Percentiles rank a stretch among this genome's conserved stretches.
phyloP scores from a whole-genome alignment of 1,140 invertebrate species.

The Lysiphlebus fabarum region DNA sequence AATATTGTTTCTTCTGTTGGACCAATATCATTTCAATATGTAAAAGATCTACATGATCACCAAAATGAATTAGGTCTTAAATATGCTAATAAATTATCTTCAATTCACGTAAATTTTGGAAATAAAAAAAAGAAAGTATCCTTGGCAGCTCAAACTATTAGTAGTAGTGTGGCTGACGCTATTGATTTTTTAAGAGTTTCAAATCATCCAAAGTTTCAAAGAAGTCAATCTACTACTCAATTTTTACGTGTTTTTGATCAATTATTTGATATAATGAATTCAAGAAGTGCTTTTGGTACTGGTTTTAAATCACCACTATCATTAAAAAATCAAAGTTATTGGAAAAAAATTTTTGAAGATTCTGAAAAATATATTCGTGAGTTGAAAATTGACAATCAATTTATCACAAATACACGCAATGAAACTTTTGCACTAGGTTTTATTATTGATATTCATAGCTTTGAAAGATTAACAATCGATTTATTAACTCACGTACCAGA shows the following conservation, averaged over 20 bases:
- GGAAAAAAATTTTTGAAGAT: constrained; percentile 16
- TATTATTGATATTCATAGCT: constrained; percentile 23
- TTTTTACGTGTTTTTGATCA: constrained; percentile 23
- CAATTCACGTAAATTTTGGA: no score
- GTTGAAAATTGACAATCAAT: constrained; percentile 5
- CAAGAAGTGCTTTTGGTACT: constrained; percentile 13
- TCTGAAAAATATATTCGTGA: constrained; percentile 11
- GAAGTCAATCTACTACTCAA: constrained; percentile 19
- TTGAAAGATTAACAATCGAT: constrained; percentile 15
- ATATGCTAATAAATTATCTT: no score
- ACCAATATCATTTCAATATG: constrained; percentile 13
- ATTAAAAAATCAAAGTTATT: constrained; percentile 13
- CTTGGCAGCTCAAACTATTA: no score
- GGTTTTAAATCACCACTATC: constrained; percentile 15
- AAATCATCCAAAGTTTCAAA: constrained; percentile 4
- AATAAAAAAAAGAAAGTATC: no score
- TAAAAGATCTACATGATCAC: constrained; percentile 17
- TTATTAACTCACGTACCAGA: no score
- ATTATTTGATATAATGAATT: constrained; percentile 25
- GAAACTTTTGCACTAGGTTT: constrained; percentile 26
- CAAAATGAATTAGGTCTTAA: constrained; percentile 14
- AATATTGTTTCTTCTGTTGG: constrained; percentile 20
- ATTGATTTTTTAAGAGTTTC: no score
- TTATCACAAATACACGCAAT: constrained; percentile 1
- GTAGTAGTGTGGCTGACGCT: no score